These are phyloP conservation scores for Mellivora capensis DNA, from an alignment of 2,113 vertebrate species.

Conservation along the genomic window DNA sequence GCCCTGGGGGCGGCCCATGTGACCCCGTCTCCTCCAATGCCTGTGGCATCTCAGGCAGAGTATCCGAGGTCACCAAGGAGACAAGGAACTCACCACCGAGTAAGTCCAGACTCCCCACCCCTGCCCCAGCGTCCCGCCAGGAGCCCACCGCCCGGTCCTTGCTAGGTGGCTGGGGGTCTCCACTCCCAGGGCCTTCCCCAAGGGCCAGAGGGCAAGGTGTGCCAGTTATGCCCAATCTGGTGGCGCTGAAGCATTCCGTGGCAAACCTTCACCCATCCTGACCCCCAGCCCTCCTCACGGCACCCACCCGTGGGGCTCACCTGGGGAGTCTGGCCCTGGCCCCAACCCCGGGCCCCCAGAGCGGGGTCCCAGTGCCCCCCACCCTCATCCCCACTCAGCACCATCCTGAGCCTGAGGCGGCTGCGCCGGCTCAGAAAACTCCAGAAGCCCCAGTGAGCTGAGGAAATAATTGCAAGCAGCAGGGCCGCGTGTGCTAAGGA, in stretches of 20 bases:
- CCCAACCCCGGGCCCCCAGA: not conserved
- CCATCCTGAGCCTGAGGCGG: conserved; percentile 27
- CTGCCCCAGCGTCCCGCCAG: accelerated
- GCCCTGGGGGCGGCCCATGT: not conserved
- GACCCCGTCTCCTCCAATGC: not conserved
- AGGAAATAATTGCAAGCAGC: conserved; percentile 78
- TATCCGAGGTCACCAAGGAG: not conserved
- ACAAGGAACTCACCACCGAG: accelerated
- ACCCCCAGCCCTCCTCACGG: not conserved
- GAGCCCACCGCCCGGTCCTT: accelerated
- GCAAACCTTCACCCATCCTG: not conserved
- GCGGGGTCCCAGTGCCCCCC: not conserved
- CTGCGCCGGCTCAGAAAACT: conserved; percentile 72
- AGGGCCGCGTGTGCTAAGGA: conserved; percentile 73
- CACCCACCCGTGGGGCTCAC: not conserved
- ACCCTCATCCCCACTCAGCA: conserved; percentile 27
- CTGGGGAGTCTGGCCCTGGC: accelerated
- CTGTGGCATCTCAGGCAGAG: not conserved
- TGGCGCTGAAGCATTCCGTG: too few species aligned
- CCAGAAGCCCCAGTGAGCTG: conserved; percentile 78
- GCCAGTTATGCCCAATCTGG: accelerated
- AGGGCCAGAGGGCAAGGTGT: not conserved
- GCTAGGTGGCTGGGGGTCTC: accelerated
- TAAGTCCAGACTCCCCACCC: too few species aligned
- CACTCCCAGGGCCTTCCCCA: accelerated